Percentiles rank a stretch among this genome's conserved stretches.
phyloP scores from a whole-genome alignment of 2,888 invertebrate genomes.

The Isoperla grammatica region DNA sequence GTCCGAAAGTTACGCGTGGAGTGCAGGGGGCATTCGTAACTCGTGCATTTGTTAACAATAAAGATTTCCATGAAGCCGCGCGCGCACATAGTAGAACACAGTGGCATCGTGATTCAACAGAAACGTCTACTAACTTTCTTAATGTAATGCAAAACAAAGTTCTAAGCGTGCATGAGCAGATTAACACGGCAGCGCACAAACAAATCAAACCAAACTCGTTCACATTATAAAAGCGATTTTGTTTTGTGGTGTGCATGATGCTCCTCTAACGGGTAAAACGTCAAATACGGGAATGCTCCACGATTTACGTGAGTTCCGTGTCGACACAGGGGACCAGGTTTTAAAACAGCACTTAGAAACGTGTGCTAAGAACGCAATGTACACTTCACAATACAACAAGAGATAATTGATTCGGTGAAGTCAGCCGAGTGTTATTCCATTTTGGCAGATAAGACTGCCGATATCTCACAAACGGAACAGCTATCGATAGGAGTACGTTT shows the following conservation, averaged over 20 bases:
- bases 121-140: neutral
- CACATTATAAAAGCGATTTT: neutral
- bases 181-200: neutral
- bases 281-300: neutral
- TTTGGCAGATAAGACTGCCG: conserved; percentile 36
- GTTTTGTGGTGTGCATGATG: conserved; percentile 12
- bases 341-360: conserved; percentile 1
- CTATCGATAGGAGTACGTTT: conserved; percentile 33
- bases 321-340: neutral
- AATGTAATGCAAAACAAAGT: neutral
- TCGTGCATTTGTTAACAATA: neutral
- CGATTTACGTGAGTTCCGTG: neutral
- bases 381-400: conserved; percentile 23
- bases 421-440: conserved; percentile 29
- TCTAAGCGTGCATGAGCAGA: neutral
- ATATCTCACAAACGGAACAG: conserved; percentile 35
- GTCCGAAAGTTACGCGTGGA: neutral
- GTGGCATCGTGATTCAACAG: neutral
- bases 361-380: neutral
- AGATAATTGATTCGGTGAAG: conserved; percentile 24
- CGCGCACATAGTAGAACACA: neutral
- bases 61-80: neutral
- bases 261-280: conserved; percentile 3
- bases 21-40: neutral
- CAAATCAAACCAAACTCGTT: neutral